phyloP scores from a whole-genome alignment of 2,888 invertebrate species.

The Cosmia pyralina region DNA sequence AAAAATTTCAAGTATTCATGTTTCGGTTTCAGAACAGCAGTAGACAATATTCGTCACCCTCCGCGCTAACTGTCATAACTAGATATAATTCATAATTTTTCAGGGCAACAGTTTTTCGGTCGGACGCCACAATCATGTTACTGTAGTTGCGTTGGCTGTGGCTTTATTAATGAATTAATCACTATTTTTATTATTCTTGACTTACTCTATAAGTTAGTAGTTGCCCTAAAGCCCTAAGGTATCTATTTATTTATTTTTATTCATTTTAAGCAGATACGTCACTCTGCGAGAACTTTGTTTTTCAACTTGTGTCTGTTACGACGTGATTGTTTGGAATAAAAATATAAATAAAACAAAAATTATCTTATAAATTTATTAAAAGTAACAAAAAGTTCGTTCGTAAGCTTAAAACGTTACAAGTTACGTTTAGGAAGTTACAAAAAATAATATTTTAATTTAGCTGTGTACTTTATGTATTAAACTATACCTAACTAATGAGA shows the following conservation, averaged over 20 bases:
- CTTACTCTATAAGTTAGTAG: neutral
- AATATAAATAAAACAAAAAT: neutral
- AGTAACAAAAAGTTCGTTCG: neutral
- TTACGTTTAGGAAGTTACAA: too few relatives aligned
- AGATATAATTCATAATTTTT: neutral
- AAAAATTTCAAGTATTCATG: too few relatives aligned
- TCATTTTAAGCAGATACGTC: neutral
- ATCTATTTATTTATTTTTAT: slow-evolving; percentile 4
- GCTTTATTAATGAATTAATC: neutral
- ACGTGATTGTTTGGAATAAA: neutral
- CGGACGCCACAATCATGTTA: neutral
- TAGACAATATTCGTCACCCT: neutral
- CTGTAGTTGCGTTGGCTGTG: neutral
- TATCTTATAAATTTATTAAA: neutral
- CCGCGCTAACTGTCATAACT: neutral
- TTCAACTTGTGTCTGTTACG: neutral
- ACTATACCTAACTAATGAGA: too few relatives aligned
- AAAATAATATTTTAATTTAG: too few relatives aligned
- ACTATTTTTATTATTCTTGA: neutral
- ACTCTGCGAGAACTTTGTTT: slow-evolving; percentile 3
- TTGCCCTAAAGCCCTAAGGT: neutral
- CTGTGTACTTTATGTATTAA: too few relatives aligned
- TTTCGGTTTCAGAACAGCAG: too few relatives aligned
- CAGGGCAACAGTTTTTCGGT: slow-evolving; percentile 1
- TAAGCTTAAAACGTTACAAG: neutral